Evolutionary conservation across 2,888 invertebrate species (phyloP).

Genomic region (Campoplex nolae): DNA sequence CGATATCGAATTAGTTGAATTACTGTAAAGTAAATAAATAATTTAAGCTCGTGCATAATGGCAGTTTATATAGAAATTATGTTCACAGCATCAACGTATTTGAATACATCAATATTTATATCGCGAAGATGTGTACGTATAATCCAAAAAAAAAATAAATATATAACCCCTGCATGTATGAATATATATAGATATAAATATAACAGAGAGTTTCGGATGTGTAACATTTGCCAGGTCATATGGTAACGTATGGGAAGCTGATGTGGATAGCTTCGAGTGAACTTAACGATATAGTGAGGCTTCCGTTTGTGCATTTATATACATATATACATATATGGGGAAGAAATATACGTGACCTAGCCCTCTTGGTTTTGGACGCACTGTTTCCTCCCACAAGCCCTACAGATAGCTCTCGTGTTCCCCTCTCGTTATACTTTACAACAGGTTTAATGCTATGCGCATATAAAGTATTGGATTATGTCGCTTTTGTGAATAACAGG

Average conservation of each 20-base stretch:
- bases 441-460: conserved; percentile 71
- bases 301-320: background rate
- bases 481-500: conserved; percentile 59
- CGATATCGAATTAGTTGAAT: background rate
- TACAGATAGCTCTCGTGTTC: conserved; percentile 19
- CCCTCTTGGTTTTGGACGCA: conserved; percentile 19
- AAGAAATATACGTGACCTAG: conserved; percentile 53
- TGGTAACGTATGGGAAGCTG: conserved; percentile 63
- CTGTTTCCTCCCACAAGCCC: background rate
- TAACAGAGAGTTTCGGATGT: conserved; percentile 13
- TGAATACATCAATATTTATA: conserved; percentile 5
- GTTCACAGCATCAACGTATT: background rate
- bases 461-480: conserved; percentile 73
- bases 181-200: background rate
- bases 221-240: conserved; percentile 50
- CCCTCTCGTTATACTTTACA: conserved; percentile 64
- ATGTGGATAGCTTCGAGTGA: conserved; percentile 57
- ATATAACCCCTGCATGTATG: background rate
- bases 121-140: conserved; percentile 6
- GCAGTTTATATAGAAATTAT: background rate
- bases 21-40: background rate
- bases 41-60: background rate
- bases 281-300: conserved; percentile 40
- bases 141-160: background rate
- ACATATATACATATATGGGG: conserved; percentile 19